phyloP scores from a whole-genome alignment of 2,888 invertebrate genomes.

The Polyommatus iphigenia region DNA sequence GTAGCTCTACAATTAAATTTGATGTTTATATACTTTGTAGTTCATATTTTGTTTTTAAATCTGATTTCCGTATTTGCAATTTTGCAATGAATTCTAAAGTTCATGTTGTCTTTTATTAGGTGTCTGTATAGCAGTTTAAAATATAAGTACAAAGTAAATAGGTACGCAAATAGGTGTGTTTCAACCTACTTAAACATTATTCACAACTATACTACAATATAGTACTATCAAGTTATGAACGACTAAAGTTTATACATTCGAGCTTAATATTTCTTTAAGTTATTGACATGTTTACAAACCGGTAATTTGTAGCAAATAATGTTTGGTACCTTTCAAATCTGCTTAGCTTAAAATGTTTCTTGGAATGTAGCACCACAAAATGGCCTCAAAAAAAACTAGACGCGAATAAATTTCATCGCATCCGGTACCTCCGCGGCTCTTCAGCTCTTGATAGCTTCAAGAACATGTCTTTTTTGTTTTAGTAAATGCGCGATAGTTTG shows the following conservation, averaged over 20 bases:
- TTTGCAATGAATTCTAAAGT: too few species aligned
- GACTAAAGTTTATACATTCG: neutral
- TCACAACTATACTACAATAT: neutral
- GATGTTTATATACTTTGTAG: too few species aligned
- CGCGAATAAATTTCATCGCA: constrained; percentile 77
- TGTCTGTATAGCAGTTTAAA: too few species aligned
- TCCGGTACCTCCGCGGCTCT: constrained; percentile 75
- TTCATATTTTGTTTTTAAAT: too few species aligned
- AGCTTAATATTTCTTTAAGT: constrained; percentile 5
- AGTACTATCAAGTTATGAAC: constrained; percentile 1
- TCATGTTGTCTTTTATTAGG: too few species aligned
- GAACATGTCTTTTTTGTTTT: constrained; percentile 73
- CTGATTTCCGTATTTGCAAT: too few species aligned
- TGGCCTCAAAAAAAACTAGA: constrained; percentile 68
- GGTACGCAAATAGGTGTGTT: neutral
- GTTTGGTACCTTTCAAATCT: constrained; percentile 41
- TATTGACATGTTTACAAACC: constrained; percentile 17
- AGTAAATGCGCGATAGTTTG: constrained; percentile 44
- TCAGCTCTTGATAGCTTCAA: constrained; percentile 73
- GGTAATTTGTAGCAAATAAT: constrained; percentile 25
- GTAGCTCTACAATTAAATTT: too few species aligned
- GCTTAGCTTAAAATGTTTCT: constrained; percentile 56
- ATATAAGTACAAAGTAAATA: neutral
- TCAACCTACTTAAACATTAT: neutral
- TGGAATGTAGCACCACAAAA: constrained; percentile 70